Base-by-base conservation (phyloP, 2,888 invertebrate genomes). In the Megalurothrips usitatus region DNA sequence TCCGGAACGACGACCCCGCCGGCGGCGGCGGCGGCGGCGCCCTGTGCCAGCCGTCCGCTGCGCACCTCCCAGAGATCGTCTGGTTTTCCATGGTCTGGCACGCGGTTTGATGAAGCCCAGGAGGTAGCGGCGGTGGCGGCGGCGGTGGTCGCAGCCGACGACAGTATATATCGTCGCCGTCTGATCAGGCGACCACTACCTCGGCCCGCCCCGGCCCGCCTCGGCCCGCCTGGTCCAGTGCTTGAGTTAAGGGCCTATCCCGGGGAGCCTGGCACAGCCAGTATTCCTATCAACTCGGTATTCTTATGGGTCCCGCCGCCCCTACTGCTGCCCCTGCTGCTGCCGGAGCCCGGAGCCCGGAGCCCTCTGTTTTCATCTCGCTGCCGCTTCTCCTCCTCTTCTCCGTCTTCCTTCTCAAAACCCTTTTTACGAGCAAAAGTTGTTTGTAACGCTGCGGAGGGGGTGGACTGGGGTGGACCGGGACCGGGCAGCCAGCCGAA, bases 351-450 rank as follows among this genome's bases (percentile, higher is more conserved):
- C 68, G 63, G 6, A 6, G 52, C 23, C 23, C 68, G 68, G 52
- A 52, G 52, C 14, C 14, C 58, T 19, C 58, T 58, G 34, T 43
- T 43, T 43, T 43, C 34, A 43, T 43, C 34, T 23, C 68, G 68
- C 12, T 26, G 68, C 26, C 23, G 23, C 68, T 9, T 8, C 68
- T 23, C 26, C 26, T 75, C 12, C 68, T 75, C 26, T 23, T 26
- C 9, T 75, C 19, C 58, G 58, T 58, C 58, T 75, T 75, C 68
- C 17, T 58, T 17, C 19, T 58, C 68, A 26, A 75, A 75, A 75
- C 68, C 68, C 68, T 75, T 75, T 26, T 75, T 75, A 75, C 68
- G 68, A 75, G 23, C 23, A 75, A 75, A 75, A 75, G 68, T 75
- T 75, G 68, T 26, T 26, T 75, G 68, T 75, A 12, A 75, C 23